phyloP scores from a whole-genome alignment of 2,888 invertebrate species.

The Stenchaetothrips biformis region DNA sequence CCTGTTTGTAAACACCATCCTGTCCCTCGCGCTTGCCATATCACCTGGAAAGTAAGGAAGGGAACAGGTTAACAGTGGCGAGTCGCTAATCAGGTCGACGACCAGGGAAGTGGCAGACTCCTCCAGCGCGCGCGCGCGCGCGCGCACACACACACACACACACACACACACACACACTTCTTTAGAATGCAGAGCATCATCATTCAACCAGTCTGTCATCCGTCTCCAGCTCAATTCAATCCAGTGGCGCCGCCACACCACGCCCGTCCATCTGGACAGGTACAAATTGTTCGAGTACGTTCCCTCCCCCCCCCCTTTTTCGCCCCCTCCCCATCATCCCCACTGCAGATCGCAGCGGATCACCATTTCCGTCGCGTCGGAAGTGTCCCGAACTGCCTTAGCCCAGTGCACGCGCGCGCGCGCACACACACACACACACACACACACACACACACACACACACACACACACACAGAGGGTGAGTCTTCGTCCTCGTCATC shows the following conservation, averaged over 20 bases:
- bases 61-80: background rate
- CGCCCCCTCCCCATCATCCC: background rate
- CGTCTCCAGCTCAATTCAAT: background rate
- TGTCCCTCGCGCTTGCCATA: background rate
- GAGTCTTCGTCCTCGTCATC: too few species aligned
- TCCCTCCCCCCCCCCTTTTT: background rate
- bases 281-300: background rate
- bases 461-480: too few species aligned
- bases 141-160: background rate
- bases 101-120: background rate
- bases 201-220: background rate
- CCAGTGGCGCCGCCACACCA: background rate
- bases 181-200: background rate
- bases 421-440: too few species aligned
- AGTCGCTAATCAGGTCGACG: background rate
- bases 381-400: background rate
- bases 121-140: too few species aligned
- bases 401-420: too few species aligned
- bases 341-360: background rate
- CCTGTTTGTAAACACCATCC: conserved; percentile 16
- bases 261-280: background rate
- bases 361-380: conserved; percentile 12
- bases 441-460: too few species aligned
- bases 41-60: conserved; percentile 15
- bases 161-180: background rate